A percentile compares a stretch with the other conserved stretches of the same genome.
Evolutionary conservation across 2,113 vertebrate species (phyloP).

Genomic region (Zosterops borbonicus): DNA sequence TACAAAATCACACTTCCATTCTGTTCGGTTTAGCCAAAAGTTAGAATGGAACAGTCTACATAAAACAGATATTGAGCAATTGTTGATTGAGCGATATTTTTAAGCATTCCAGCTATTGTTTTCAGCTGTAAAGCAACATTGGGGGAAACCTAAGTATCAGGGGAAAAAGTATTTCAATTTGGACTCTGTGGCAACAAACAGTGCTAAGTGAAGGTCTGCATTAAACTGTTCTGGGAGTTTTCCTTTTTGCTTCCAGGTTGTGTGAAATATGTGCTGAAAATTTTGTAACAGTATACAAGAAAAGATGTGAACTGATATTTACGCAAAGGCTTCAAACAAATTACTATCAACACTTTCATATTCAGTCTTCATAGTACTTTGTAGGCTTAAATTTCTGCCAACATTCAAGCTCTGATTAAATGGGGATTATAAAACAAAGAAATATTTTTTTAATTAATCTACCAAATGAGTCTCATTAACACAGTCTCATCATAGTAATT

Average conservation of each 20-base stretch:
- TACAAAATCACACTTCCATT: neutral
- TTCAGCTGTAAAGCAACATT: neutral
- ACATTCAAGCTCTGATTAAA: neutral
- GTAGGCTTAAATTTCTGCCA: neutral
- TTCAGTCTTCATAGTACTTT: neutral
- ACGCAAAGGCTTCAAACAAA: neutral
- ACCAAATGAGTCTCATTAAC: constrained; percentile 15
- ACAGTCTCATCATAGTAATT: neutral
- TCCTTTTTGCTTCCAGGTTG: neutral
- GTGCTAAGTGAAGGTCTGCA: neutral
- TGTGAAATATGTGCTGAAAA: neutral
- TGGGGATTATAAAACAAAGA: neutral
- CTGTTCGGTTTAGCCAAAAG: neutral
- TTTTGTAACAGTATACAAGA: neutral
- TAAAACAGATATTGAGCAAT: neutral
- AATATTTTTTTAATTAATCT: neutral
- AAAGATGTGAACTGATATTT: neutral
- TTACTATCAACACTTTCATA: neutral
- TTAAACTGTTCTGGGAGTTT: neutral
- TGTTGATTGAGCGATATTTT: neutral
- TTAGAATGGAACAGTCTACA: neutral
- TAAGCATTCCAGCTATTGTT: neutral
- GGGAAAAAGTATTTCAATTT: neutral
- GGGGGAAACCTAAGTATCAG: neutral
- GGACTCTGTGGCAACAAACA: neutral